Evolutionary conservation across 2,888 invertebrate genomes (phyloP), one percentile per base, ranked within the genome.

Genomic region (Cistogaster globosa): DNA sequence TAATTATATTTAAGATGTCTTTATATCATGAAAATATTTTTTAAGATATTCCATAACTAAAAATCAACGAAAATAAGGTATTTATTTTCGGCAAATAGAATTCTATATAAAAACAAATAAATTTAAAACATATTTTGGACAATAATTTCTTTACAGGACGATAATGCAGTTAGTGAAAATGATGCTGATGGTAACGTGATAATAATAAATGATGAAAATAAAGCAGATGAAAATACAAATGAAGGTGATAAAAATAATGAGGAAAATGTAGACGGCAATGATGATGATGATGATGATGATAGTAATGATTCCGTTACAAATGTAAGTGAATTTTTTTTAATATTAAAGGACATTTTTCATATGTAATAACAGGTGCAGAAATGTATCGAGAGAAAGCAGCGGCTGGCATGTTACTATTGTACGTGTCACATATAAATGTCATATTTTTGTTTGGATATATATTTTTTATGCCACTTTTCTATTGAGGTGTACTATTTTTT

Each of bases 61-160:
- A 69, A 63, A 36, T 38, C 76, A 76, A 45, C 71, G 62, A 82
- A 77, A 71, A 58, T 82, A 65, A 77, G 82, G 82, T 82, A 82
- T 71, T 65, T 65, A 69, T 76, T 75, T 68, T 75, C 75, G 53
- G 0, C 36, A 65, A 72, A 48, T 3, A 20, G 58, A 32, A 11
- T 20, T 57, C 14, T 26, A 20, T 32, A n/a, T n/a, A n/a, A n/a
- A 12, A 22, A 42, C 36, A 42, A 53, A 60, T 18, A 55, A 57
- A 14, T 77, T 81, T 62, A 18, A 18, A 72, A 72, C 26, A 60
- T 62, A 4, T 65, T 83, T 79, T 88, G 71, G 74, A 42, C 69
- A 79, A 80, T 84, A 71, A 79, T 88, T 87, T 88, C 87, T 86
- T 91, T 91, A 58, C 89, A 90, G 91, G 91, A 90, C 71, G 87